phyloP scores from a whole-genome alignment of 53 echinoderm and acorn worm genomes.

The Echinarachnius parma region DNA sequence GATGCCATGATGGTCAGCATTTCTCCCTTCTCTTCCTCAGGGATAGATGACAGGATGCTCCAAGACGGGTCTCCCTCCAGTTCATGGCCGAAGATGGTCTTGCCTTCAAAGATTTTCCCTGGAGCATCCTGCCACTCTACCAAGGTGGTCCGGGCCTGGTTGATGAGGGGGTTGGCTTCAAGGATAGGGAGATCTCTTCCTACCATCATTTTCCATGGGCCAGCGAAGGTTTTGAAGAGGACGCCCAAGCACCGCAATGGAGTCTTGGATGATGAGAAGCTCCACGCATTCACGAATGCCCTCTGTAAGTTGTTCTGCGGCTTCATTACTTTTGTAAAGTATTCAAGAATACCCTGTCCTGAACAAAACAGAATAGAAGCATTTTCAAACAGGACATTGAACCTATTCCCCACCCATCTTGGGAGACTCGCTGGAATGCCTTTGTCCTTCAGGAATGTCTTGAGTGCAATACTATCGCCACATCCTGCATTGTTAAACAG shows the following conservation, averaged over 20 bases:
- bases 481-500: slow-evolving; percentile 28
- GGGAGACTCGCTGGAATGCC: slow-evolving; percentile 21
- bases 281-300: slow-evolving; percentile 34
- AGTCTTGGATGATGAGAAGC: neutral
- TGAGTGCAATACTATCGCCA: slow-evolving; percentile 43
- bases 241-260: slow-evolving; percentile 25
- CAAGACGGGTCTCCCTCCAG: too few species aligned
- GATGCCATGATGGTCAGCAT: neutral
- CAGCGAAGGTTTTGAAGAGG: slow-evolving; percentile 3
- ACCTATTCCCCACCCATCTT: slow-evolving; percentile 48
- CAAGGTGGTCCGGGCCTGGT: neutral
- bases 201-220: slow-evolving; percentile 43
- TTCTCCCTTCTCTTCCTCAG: neutral
- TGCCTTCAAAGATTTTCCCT: neutral
- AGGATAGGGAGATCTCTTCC: slow-evolving; percentile 5
- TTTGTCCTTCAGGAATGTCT: slow-evolving; percentile 17
- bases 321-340: slow-evolving; percentile 21
- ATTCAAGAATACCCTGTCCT: slow-evolving; percentile 6
- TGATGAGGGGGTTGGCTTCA: slow-evolving; percentile 10
- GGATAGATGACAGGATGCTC: neutral
- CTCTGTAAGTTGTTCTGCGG: slow-evolving; percentile 38
- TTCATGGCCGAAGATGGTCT: neutral
- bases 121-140: neutral
- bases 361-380: slow-evolving; percentile 7
- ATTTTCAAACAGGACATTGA: slow-evolving; percentile 46